Conservation (phyloP, 2,888 invertebrate species). For the Callyntrura guangdongensis region DNA sequence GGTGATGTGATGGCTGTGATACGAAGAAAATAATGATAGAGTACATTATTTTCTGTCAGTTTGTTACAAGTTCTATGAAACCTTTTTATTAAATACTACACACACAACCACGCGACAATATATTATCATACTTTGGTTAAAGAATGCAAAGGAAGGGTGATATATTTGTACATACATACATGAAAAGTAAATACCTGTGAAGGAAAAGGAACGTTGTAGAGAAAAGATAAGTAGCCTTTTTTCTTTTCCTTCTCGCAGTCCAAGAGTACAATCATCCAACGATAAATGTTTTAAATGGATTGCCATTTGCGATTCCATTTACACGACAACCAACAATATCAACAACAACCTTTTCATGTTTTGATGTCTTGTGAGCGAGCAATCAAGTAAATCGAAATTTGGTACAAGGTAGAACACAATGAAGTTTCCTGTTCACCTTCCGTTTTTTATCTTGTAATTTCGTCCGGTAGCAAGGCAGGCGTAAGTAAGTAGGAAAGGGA, state of each 20-base stretch:
- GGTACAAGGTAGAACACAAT: neutral
- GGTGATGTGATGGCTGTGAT: too few relatives aligned
- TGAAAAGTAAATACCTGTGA: neutral
- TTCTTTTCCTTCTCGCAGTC: too few relatives aligned
- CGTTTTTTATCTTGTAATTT: too few relatives aligned
- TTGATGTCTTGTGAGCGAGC: neutral
- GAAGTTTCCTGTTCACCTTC: too few relatives aligned
- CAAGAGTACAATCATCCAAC: neutral
- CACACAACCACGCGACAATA: too few relatives aligned
- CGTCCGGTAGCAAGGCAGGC: neutral
- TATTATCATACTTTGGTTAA: too few relatives aligned
- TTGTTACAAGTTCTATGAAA: too few relatives aligned
- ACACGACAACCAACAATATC: neutral
- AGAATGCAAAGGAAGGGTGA: too few relatives aligned
- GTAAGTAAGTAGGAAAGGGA: neutral
- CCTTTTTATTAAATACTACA: too few relatives aligned
- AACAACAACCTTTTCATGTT: neutral
- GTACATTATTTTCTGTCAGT: too few relatives aligned
- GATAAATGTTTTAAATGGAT: slow-evolving; percentile 29
- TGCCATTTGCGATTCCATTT: slow-evolving; percentile 42
- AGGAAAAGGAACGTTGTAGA: neutral
- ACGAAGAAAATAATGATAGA: too few relatives aligned
- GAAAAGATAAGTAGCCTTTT: neutral
- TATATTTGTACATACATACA: too few relatives aligned
- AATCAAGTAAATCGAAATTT: slow-evolving; percentile 49